Base-by-base conservation (phyloP, 2,888 invertebrate genomes). In the Argynnis bischoffii region DNA sequence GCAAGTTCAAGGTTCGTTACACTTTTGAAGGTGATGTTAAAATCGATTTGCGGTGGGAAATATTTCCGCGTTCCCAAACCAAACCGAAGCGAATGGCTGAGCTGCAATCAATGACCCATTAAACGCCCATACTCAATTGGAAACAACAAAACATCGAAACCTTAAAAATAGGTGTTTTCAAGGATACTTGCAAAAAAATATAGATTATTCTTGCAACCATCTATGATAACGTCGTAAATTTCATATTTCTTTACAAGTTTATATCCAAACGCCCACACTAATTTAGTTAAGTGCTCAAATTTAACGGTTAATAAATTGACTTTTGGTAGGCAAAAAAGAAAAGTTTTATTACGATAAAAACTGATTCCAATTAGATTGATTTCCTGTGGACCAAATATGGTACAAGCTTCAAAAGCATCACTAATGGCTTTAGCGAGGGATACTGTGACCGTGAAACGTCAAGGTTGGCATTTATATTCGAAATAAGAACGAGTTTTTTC, bases 51-150 rank as follows among this genome's bases (percentile, higher is more conserved):
- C 78, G 78, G 81, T 79, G 78, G 80, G 78, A 56, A 69, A 71
- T 73, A 73, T 78, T 86, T 85, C 84, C 84, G 85, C 78, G 83
- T 87, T 84, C 82, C 79, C 72, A 71, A 72, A 74, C 79, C 72
- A 71, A 72, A 74, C 81, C 82, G 81, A 76, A 78, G 70, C 84
- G 81, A 85, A 86, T 84, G 76, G 80, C 75, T 69, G 75, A 75
- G 71, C 76, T 77, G 81, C 81, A 84, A 86, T 84, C 82, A 81
- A 75, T 76, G 80, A 74, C 72, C 82, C 77, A 86, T 87, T 88
- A 85, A 83, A 84, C 89, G 85, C 85, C 90, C 84, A 87, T 84
- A 78, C 81, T 79, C 80, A 82, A 84, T 86, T 82, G 84, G 80
- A 79, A 26, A 69, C 15, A 31, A 47, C n/a, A 81, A 80, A 85